phyloP scores from a whole-genome alignment of 2,888 invertebrate genomes.

The Anoncus sp. region DNA sequence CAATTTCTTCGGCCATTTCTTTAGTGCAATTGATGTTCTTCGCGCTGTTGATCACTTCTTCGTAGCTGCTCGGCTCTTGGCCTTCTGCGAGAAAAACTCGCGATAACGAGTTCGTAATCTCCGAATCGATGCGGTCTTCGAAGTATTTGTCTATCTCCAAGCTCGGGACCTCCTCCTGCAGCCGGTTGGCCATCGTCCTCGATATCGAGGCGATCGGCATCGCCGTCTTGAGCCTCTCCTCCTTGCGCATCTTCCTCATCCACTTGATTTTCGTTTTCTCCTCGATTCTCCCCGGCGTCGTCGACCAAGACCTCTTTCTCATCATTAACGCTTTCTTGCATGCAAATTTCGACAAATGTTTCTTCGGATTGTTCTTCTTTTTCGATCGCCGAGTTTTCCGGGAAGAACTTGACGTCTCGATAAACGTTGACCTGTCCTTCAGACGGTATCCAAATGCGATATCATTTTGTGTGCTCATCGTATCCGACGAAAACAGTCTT shows the following conservation, averaged over 20 bases:
- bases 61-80: not conserved
- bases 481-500: slow-evolving; percentile 73
- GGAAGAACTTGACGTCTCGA: slow-evolving; percentile 44
- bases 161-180: not conserved
- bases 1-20: not conserved
- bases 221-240: not conserved
- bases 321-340: slow-evolving; percentile 10
- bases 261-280: too few relatives aligned
- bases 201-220: not conserved
- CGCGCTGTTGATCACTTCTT: not conserved
- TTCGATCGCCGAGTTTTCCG: not conserved
- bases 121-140: slow-evolving; percentile 15
- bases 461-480: slow-evolving; percentile 70
- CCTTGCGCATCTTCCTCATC: not conserved
- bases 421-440: slow-evolving; percentile 22
- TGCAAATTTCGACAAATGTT: slow-evolving; percentile 5
- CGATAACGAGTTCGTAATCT: not conserved
- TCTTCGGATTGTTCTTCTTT: slow-evolving; percentile 15
- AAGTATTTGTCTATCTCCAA: not conserved
- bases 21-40: not conserved
- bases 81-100: not conserved
- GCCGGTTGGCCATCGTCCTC: slow-evolving; percentile 5
- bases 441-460: slow-evolving; percentile 69
- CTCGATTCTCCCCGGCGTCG: too few relatives aligned
- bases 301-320: not conserved